Evolutionary conservation across 2,888 invertebrate genomes (phyloP).

Genomic region (Sturmia bella): DNA sequence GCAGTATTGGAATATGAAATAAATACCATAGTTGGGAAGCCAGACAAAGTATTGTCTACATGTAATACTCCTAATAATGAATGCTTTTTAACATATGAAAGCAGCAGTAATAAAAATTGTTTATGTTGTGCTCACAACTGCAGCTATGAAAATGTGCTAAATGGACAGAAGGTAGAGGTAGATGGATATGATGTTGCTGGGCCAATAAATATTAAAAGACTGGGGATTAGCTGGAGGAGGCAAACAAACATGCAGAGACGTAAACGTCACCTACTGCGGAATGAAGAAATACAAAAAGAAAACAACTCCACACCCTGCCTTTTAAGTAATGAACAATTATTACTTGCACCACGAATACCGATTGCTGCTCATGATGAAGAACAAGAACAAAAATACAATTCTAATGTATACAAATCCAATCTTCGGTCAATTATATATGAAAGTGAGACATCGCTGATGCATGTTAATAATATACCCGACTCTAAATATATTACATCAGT

Average conservation of each 20-base stretch:
- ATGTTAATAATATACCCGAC: slow-evolving; percentile 6
- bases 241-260: slow-evolving; percentile 50
- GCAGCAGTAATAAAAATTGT: slow-evolving; percentile 14
- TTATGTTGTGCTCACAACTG: not conserved
- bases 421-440: slow-evolving; percentile 44
- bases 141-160: not conserved
- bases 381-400: slow-evolving; percentile 1
- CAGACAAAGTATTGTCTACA: slow-evolving; percentile 26
- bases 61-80: slow-evolving; percentile 14
- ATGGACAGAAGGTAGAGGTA: not conserved
- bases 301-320: slow-evolving; percentile 29
- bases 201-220: slow-evolving; percentile 40
- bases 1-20: slow-evolving; percentile 47
- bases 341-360: slow-evolving; percentile 23
- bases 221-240: slow-evolving; percentile 43
- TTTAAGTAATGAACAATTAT: slow-evolving; percentile 17
- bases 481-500: slow-evolving; percentile 2
- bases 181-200: slow-evolving; percentile 1
- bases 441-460: slow-evolving; percentile 19
- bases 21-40: slow-evolving; percentile 41
- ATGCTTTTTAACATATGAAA: slow-evolving; percentile 46
- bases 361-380: slow-evolving; percentile 6
- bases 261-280: slow-evolving; percentile 38
- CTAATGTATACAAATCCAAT: slow-evolving; percentile 22
- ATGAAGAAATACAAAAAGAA: slow-evolving; percentile 30